Evolutionary conservation across 2,888 invertebrate species (phyloP).

Genomic region (Drosophila infuscata): DNA sequence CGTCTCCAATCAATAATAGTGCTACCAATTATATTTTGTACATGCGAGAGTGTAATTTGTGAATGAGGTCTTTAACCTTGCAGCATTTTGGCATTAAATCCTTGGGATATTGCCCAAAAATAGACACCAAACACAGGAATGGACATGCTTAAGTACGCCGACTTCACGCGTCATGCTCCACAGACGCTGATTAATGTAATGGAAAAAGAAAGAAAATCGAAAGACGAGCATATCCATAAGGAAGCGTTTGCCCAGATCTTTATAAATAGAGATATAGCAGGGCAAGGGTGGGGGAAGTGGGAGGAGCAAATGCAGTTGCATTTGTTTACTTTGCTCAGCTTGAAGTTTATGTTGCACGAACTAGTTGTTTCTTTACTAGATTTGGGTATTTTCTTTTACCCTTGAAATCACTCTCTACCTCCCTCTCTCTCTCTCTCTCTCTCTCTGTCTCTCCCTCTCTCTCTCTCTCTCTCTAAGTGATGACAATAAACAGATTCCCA

Average conservation of each 20-base stretch:
- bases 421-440: not conserved
- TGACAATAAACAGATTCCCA: constrained; percentile 72
- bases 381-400: constrained; percentile 40
- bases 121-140: constrained; percentile 46
- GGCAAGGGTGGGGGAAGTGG: not conserved
- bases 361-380: not conserved
- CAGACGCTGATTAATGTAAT: constrained; percentile 60
- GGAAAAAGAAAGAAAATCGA: not conserved
- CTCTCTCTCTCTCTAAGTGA: not conserved
- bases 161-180: constrained; percentile 44
- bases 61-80: constrained; percentile 69
- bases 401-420: constrained; percentile 56
- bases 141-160: constrained; percentile 20
- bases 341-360: constrained; percentile 1
- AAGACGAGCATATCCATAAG: constrained; percentile 18
- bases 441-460: not conserved
- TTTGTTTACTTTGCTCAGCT: constrained; percentile 38
- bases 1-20: constrained; percentile 1
- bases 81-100: constrained; percentile 49
- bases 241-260: constrained; percentile 10
- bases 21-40: constrained; percentile 24
- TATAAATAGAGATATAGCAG: constrained; percentile 15
- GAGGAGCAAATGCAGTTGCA: constrained; percentile 2
- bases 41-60: constrained; percentile 30
- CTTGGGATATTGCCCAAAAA: constrained; percentile 48